Percentiles rank a stretch among this genome's conserved stretches.
Conservation (phyloP, 2,113 vertebrate genomes). For the Burhinus oedicnemus region DNA sequence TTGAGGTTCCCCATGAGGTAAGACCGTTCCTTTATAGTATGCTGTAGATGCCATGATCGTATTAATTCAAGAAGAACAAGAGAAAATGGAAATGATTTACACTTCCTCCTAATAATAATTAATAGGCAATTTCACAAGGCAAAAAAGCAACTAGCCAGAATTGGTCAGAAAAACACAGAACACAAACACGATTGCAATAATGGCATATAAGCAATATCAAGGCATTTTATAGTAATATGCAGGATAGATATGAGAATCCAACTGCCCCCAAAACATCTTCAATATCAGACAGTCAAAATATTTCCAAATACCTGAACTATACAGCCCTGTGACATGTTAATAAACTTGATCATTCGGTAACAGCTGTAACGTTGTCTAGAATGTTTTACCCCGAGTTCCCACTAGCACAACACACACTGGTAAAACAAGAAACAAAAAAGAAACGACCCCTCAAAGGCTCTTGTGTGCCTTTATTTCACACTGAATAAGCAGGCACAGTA, state of each 20-base stretch:
- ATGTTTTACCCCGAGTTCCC: background rate
- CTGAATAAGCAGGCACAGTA: slow-evolving; percentile 40
- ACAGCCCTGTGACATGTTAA: background rate
- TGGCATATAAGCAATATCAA: background rate
- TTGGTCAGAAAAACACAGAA: background rate
- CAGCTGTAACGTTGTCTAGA: background rate
- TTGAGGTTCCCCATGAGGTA: background rate
- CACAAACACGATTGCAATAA: background rate
- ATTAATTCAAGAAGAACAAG: background rate
- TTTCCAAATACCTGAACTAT: background rate
- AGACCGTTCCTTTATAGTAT: background rate
- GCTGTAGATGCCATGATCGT: background rate
- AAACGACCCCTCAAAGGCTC: slow-evolving; percentile 38
- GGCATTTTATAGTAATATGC: background rate
- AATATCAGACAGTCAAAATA: background rate
- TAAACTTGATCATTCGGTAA: background rate
- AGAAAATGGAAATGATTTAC: background rate
- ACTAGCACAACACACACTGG: background rate
- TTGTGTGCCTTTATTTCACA: slow-evolving; percentile 60
- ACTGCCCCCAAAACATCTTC: background rate
- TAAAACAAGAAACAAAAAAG: slow-evolving; percentile 41
- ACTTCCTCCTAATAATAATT: background rate
- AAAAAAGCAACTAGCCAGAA: background rate
- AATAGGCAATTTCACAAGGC: background rate
- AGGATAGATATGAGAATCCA: background rate